phyloP scores from a whole-genome alignment of 2,113 vertebrate genomes.

The Percina caprodes region DNA sequence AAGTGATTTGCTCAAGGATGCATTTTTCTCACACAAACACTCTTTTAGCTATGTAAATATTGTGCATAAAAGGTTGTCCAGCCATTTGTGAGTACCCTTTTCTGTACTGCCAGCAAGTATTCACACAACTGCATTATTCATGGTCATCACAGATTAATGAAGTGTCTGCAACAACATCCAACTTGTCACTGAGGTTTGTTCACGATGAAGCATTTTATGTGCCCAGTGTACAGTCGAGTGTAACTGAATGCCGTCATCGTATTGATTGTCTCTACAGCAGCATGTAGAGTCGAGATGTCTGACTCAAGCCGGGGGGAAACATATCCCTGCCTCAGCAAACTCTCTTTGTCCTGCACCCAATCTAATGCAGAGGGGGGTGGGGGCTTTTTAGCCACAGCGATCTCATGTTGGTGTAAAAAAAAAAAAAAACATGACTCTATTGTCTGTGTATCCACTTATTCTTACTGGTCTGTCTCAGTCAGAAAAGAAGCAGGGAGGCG shows the following conservation, averaged over 20 bases:
- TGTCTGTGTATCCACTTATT: constrained; percentile 16
- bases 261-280: constrained; percentile 47
- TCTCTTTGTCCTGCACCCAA: constrained; percentile 65
- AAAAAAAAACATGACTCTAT: constrained; percentile 7
- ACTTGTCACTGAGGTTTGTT: constrained; percentile 40
- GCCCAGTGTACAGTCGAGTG: not conserved
- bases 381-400: constrained; percentile 16
- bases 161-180: constrained; percentile 39
- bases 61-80: not conserved
- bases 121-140: constrained; percentile 55
- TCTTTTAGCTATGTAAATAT: not conserved
- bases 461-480: not conserved
- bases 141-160: constrained; percentile 56
- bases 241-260: not conserved
- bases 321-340: constrained; percentile 32
- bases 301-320: not conserved
- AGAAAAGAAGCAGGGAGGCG: constrained; percentile 1
- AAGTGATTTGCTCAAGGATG: not conserved
- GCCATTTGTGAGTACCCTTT: not conserved
- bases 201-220: constrained; percentile 21
- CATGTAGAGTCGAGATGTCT: constrained; percentile 5
- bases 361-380: constrained; percentile 30
- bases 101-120: not conserved
- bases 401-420: not conserved
- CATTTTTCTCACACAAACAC: not conserved